Evolutionary conservation across 2,797 vertebrate species (phyloP), one percentile per base, ranked within the genome.

Genomic region (Sylvilagus floridanus): DNA sequence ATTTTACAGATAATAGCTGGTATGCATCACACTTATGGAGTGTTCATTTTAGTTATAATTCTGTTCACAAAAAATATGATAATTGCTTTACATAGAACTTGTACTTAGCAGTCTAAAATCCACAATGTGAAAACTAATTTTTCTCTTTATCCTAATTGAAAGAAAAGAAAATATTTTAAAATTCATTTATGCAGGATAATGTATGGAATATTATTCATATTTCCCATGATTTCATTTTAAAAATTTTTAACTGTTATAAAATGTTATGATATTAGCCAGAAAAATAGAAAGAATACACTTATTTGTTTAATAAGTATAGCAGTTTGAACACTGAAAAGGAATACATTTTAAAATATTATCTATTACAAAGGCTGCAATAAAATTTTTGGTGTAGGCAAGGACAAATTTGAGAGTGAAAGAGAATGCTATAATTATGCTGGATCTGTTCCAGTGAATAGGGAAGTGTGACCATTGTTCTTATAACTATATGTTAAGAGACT

Each of bases 111-210:
- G 79, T 95, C 35, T 50, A 60, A 88, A 89, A 35, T 91, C 50
- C 30, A 73, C 54, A 95, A 87, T 76, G 79, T 89, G n/a, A 86
- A 93, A 91, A 76, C 7, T 62, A 16, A 87, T 72, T 91, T 96
- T 96, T 96, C 54, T 95, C 26, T 95, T 88, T 93, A 85, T 89
- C 84, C 50, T 86, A 26, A 95, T 65, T 89, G n/a, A 78, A 32
- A 83, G 4, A 12, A 94, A 94, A 13, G 50, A 95, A 84, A 90
- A 78, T 92, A 93, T 35, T 76, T 85, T 19, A 88, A 93, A 92
- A 93, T 86, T 95, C 21, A 94, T 86, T 57, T 92, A 37, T 75
- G 68, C 24, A 91, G 30, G 2, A 78, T 77, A 84, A 93, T 62
- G 6, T 24, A 87, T 69, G 93, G 37, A 76, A 85, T 79, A 93